phyloP scores from a whole-genome alignment of 2,888 invertebrate species.

The Acronicta alni region DNA sequence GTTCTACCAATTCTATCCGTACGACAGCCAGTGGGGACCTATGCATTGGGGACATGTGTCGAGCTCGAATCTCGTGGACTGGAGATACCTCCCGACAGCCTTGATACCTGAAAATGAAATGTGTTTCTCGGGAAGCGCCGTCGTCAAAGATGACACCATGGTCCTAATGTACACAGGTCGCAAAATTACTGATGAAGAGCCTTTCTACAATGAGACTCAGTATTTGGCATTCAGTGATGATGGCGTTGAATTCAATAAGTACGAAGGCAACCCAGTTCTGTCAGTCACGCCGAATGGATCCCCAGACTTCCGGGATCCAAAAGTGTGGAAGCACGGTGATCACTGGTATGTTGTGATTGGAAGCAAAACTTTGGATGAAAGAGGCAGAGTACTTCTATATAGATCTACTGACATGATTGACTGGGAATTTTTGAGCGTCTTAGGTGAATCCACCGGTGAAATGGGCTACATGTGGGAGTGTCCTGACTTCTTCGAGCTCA shows the following conservation, averaged over 20 bases:
- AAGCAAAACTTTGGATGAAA: slow-evolving; percentile 73
- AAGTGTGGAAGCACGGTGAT: slow-evolving; percentile 80
- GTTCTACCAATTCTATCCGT: slow-evolving; percentile 88
- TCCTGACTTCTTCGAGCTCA: slow-evolving; percentile 85
- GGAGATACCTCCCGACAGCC: slow-evolving; percentile 85
- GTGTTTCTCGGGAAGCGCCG: slow-evolving; percentile 86
- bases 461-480: slow-evolving; percentile 88
- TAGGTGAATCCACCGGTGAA: slow-evolving; percentile 77
- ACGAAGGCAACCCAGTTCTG: slow-evolving; percentile 80
- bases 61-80: slow-evolving; percentile 84
- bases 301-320: slow-evolving; percentile 86
- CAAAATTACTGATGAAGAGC: slow-evolving; percentile 62
- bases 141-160: slow-evolving; percentile 74
- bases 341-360: slow-evolving; percentile 83
- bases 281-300: slow-evolving; percentile 72
- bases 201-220: slow-evolving; percentile 76
- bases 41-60: slow-evolving; percentile 89
- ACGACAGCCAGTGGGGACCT: slow-evolving; percentile 80
- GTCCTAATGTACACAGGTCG: slow-evolving; percentile 82
- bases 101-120: slow-evolving; percentile 80
- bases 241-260: slow-evolving; percentile 80
- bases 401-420: slow-evolving; percentile 76
- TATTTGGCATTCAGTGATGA: slow-evolving; percentile 80
- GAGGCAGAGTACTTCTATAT: slow-evolving; percentile 79
- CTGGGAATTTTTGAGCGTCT: slow-evolving; percentile 78